phyloP scores from a whole-genome alignment of 1,140 invertebrate genomes.

The Pissodes strobi region DNA sequence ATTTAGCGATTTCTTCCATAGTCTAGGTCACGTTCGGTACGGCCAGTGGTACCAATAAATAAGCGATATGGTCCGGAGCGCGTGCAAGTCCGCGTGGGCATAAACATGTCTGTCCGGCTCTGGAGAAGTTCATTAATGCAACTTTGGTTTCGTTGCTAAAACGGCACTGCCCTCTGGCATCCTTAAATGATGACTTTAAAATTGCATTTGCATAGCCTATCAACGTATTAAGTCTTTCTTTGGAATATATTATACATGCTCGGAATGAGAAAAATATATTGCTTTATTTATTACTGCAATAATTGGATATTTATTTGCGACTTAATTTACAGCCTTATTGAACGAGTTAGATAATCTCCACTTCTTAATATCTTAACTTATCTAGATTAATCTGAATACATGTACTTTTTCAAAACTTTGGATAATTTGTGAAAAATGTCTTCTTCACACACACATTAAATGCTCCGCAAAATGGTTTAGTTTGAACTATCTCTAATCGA shows the following conservation, averaged over 20 bases:
- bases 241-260: constrained; percentile 29
- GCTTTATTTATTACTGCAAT: constrained; percentile 22
- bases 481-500: too few relatives aligned
- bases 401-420: too few relatives aligned
- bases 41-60: constrained; percentile 54
- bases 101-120: constrained; percentile 54
- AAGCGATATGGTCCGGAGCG: constrained; percentile 54
- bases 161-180: constrained; percentile 50
- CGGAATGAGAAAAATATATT: constrained; percentile 18
- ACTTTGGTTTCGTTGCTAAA: constrained; percentile 51
- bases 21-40: constrained; percentile 53
- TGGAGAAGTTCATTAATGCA: constrained; percentile 56
- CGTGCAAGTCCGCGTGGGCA: constrained; percentile 53
- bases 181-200: constrained; percentile 54
- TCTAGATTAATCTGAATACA: not conserved
- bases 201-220: constrained; percentile 54
- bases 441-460: too few relatives aligned
- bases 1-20: constrained; percentile 53
- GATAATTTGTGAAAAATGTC: too few relatives aligned
- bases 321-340: too few relatives aligned
- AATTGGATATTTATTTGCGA: constrained; percentile 11
- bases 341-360: too few relatives aligned
- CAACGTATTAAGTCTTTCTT: constrained; percentile 38
- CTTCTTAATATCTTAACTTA: not conserved
- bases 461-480: not conserved